Evolutionary conservation across 2,113 vertebrate genomes (phyloP).

Genomic region (Crotalus tigris): DNA sequence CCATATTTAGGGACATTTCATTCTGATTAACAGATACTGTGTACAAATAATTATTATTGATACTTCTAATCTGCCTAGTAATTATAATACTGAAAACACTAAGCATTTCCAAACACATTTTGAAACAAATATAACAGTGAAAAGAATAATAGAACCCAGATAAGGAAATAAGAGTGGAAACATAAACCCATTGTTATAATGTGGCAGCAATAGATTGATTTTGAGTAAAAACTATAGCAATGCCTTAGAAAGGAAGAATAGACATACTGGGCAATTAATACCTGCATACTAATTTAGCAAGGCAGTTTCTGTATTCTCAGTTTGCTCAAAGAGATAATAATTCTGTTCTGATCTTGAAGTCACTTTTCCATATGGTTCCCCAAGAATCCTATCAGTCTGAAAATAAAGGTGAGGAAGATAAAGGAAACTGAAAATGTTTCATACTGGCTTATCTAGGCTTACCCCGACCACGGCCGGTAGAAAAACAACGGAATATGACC

Average conservation of each 20-base stretch:
- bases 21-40: neutral
- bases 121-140: neutral
- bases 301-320: neutral
- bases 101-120: neutral
- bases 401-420: neutral
- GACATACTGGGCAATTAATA: neutral
- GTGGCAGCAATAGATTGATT: neutral
- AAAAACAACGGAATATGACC: conserved; percentile 96
- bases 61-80: neutral
- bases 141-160: neutral
- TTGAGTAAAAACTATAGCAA: neutral
- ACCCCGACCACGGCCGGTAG: conserved; percentile 90
- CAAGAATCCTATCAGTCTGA: fast-evolving
- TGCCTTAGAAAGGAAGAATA: neutral
- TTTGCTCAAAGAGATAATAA: neutral
- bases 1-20: neutral
- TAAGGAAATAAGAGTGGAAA: neutral
- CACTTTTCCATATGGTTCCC: neutral
- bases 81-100: neutral
- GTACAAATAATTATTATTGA: neutral
- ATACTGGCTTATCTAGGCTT: fast-evolving
- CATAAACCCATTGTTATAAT: neutral
- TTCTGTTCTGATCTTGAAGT: neutral
- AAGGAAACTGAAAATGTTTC: neutral
- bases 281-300: neutral